A percentile compares a stretch with the other conserved stretches of the same genome.
These are phyloP conservation scores for Aphelenchoides besseyi DNA, from an alignment of 1,140 invertebrate genomes.

Conservation along the genomic window DNA sequence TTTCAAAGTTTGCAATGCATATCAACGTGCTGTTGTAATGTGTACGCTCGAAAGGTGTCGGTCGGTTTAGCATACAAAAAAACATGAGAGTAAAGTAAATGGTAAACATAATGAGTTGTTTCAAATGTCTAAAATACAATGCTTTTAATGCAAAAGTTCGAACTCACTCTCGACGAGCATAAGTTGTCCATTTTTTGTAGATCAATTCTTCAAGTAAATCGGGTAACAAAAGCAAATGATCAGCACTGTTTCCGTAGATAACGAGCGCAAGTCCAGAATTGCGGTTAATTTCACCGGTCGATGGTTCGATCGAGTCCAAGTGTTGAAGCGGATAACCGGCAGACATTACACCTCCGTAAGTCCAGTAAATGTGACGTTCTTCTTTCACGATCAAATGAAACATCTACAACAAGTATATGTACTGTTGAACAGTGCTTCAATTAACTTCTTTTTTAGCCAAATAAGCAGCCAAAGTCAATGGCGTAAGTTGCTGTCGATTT, in stretches of 20 bases:
- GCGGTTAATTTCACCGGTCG: constrained; percentile 83
- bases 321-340: constrained; percentile 88
- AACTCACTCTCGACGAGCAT: constrained; percentile 77
- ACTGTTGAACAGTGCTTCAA: constrained; percentile 70
- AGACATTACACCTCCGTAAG: constrained; percentile 78
- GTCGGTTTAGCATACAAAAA: constrained; percentile 49
- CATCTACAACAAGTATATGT: constrained; percentile 89
- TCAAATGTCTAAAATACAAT: constrained; percentile 44
- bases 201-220: constrained; percentile 86
- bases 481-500: constrained; percentile 82
- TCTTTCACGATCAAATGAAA: constrained; percentile 69
- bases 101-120: constrained; percentile 41
- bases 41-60: constrained; percentile 51
- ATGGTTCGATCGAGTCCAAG: constrained; percentile 90
- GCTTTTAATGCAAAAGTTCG: neutral
- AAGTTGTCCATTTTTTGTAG: constrained; percentile 94
- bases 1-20: constrained; percentile 34
- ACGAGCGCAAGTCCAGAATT: constrained; percentile 89
- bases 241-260: constrained; percentile 90
- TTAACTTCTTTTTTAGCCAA: constrained; percentile 77
- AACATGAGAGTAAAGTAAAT: constrained; percentile 49
- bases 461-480: constrained; percentile 85
- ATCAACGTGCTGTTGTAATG: constrained; percentile 35
- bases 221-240: constrained; percentile 89
- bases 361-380: constrained; percentile 65